Evolutionary conservation across 2,797 vertebrate genomes (phyloP), one percentile per base, ranked within the genome.

Genomic region (Leptoclinus maculatus): DNA sequence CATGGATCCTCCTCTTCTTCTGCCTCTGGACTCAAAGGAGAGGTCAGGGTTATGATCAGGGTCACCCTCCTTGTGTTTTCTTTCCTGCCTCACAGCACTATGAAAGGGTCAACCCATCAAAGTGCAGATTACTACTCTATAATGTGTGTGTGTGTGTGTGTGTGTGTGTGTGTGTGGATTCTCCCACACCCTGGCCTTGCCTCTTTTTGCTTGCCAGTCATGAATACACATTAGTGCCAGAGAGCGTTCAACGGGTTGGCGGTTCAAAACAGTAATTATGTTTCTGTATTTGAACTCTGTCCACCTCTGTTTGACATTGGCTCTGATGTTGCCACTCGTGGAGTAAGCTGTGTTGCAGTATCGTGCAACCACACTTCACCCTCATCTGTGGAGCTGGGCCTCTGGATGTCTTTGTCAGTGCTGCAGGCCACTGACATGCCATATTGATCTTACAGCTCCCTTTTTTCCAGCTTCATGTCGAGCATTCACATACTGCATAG

Each of bases 141-240:
- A 83, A 73, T 75, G 70, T 79, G 63, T 79, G 70, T 76, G 43
- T 74, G 71, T 71, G 49, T 66, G 58, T 70, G 59, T 63, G 60
- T 32, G 27, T n/a, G 56, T 38, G 16, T 32, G 58, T 17, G 56
- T 58, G 57, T 56, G 43, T 69, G 66, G 41, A 73, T 66, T 81
- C 66, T 87, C 81, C 66, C 75, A 63, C 57, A 71, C 9, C 47
- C 56, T 71, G 82, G 60, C 87, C 80, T 83, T 70, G 70, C 49
- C 65, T 89, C 59, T 58, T 75, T 73, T 38, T 41, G 32, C 79
- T 75, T 74, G 53, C 25, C 66, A 64, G 74, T 93, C 87, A 93
- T 93, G 91, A 94, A 93, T 91, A 92, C 84, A 85, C 91, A 94
- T 92, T 74, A 90, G 73, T 47, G 65, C 71, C 3, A 12, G 66